Evolutionary conservation across 1,140 invertebrate genomes (phyloP).

Genomic region (Orius insidiosus): DNA sequence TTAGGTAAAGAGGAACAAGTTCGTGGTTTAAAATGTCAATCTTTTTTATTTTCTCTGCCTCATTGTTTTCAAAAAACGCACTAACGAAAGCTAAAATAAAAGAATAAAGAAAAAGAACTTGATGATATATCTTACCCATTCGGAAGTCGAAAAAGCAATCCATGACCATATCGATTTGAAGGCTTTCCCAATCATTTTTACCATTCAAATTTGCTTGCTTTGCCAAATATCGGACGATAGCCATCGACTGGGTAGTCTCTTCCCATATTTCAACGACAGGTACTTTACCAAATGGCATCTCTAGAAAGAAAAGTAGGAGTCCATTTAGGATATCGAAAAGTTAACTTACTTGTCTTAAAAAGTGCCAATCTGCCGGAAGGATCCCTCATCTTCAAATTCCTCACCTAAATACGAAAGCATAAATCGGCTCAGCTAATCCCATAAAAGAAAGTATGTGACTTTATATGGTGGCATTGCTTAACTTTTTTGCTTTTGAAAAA

Average conservation of each 20-base stretch:
- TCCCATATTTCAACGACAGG: constrained; percentile 33
- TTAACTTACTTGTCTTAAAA: constrained; percentile 31
- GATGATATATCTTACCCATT: constrained; percentile 6
- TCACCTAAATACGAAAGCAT: constrained; percentile 47
- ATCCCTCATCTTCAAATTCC: constrained; percentile 51
- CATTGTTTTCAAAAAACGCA: not conserved
- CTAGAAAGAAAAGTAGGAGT: constrained; percentile 19
- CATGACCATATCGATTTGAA: constrained; percentile 5
- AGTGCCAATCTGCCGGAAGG: constrained; percentile 35
- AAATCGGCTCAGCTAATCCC: constrained; percentile 51
- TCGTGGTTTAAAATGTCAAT: constrained; percentile 31
- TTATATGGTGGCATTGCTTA: constrained; percentile 31
- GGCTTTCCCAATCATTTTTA: constrained; percentile 20
- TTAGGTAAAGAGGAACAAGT: constrained; percentile 33
- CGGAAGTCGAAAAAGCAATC: constrained; percentile 3
- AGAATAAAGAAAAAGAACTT: no score
- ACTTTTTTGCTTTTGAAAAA: not conserved
- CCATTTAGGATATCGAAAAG: no score
- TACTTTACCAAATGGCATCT: constrained; percentile 31
- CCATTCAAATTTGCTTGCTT: constrained; percentile 30
- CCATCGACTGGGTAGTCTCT: constrained; percentile 27
- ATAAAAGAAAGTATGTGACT: constrained; percentile 44
- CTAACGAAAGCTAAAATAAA: not conserved
- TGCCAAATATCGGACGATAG: constrained; percentile 34
- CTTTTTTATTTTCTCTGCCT: constrained; percentile 22